Conservation (phyloP, 1,140 invertebrate genomes). For the Venturia canescens region DNA sequence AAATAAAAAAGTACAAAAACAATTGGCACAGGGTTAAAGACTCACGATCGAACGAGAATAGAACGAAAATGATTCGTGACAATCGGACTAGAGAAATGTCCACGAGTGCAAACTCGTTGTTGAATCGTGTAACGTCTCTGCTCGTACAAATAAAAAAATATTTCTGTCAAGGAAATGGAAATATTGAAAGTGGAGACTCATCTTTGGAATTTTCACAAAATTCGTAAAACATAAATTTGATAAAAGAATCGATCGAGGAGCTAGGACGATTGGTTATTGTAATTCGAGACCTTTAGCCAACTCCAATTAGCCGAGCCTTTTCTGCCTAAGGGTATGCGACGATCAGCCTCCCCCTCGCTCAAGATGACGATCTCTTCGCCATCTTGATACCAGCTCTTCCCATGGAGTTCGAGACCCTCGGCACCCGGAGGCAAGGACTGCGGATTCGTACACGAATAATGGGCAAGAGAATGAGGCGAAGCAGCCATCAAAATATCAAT, state of each 20-base stretch:
- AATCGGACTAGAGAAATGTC: conserved; percentile 22
- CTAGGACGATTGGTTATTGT: conserved; percentile 14
- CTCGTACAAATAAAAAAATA: too few relatives aligned
- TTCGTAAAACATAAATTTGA: neutral
- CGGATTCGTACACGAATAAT: conserved; percentile 40
- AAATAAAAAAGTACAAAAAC: conserved; percentile 13
- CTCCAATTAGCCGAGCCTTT: conserved; percentile 81
- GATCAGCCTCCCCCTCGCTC: conserved; percentile 79
- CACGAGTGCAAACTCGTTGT: conserved; percentile 23
- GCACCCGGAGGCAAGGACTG: conserved; percentile 58
- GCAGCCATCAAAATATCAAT: conserved; percentile 36
- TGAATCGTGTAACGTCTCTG: conserved; percentile 32
- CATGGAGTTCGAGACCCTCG: conserved; percentile 55
- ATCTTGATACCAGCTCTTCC: conserved; percentile 73
- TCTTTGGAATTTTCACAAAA: too few relatives aligned
- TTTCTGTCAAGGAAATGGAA: too few relatives aligned
- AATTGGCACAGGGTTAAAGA: conserved; percentile 32
- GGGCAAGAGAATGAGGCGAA: neutral
- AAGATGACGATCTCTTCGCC: conserved; percentile 76
- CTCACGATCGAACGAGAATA: conserved; percentile 40
- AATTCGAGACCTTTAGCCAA: conserved; percentile 81
- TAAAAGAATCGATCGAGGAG: neutral
- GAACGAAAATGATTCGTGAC: neutral
- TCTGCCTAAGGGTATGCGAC: conserved; percentile 79
- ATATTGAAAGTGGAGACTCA: too few relatives aligned